phyloP scores from a whole-genome alignment of 2,113 vertebrate species.

The Morone chrysops region DNA sequence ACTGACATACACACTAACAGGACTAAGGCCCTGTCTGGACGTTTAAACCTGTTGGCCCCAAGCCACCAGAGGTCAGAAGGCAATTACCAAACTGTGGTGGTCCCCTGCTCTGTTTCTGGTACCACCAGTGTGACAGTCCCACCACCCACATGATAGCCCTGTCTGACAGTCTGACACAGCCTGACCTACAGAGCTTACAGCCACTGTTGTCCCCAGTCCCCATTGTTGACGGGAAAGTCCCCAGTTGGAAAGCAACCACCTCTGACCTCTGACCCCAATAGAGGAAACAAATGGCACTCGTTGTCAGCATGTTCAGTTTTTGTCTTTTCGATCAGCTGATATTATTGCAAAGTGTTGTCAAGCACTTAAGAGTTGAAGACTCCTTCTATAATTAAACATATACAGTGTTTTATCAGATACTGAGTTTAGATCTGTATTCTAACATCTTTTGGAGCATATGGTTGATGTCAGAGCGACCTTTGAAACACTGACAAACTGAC shows the following conservation, averaged over 20 bases:
- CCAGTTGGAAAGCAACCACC: constrained; percentile 49
- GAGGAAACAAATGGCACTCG: constrained; percentile 65
- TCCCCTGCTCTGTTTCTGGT: constrained; percentile 55
- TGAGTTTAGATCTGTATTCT: not conserved
- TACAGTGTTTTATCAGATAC: not conserved
- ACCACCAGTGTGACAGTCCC: constrained; percentile 46
- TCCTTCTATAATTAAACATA: not conserved
- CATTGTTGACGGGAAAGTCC: constrained; percentile 65
- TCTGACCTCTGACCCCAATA: constrained; percentile 71
- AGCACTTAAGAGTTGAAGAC: not conserved
- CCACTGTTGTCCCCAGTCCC: constrained; percentile 38
- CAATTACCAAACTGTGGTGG: constrained; percentile 73
- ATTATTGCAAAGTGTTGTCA: constrained; percentile 12
- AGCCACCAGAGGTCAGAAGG: constrained; percentile 72
- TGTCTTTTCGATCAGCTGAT: constrained; percentile 14
- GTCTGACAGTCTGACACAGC: constrained; percentile 60
- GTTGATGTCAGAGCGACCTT: not conserved
- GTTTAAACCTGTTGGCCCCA: constrained; percentile 35
- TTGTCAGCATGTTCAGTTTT: constrained; percentile 50
- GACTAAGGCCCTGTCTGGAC: constrained; percentile 42
- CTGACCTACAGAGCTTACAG: constrained; percentile 51
- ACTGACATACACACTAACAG: constrained; percentile 18
- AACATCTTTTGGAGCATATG: not conserved
- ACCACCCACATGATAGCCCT: constrained; percentile 69
- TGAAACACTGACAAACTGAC: not conserved